phyloP scores from a whole-genome alignment of 2,888 invertebrate genomes.

The Polietes domitor region DNA sequence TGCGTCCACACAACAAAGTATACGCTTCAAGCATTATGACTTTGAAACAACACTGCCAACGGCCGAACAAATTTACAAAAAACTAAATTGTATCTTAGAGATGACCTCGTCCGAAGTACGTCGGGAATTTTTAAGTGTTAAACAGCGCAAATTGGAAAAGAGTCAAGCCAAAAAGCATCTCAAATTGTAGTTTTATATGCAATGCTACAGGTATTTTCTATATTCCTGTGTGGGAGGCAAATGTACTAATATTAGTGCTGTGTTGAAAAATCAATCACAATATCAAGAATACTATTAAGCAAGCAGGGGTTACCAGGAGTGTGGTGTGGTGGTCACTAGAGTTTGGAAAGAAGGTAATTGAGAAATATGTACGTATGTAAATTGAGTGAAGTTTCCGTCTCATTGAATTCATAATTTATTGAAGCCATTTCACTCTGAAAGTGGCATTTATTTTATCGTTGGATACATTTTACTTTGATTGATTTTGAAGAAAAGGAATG shows the following conservation, averaged over 20 bases:
- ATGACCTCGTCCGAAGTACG: conserved; percentile 89
- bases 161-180: conserved; percentile 75
- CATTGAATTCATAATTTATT: no score
- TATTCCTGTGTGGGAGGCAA: conserved; percentile 47
- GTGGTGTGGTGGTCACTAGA: conserved; percentile 9
- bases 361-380: background rate
- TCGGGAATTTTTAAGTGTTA: conserved; percentile 90
- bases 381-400: no score
- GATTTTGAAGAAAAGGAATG: no score
- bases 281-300: conserved; percentile 17
- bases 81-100: conserved; percentile 93
- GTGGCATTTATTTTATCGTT: no score
- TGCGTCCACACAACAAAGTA: conserved; percentile 73
- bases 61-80: conserved; percentile 92
- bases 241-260: conserved; percentile 42
- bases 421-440: no score
- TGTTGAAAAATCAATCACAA: conserved; percentile 34
- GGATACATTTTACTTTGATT: no score
- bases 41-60: conserved; percentile 90
- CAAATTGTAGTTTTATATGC: conserved; percentile 75
- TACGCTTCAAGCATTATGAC: conserved; percentile 90
- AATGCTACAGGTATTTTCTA: conserved; percentile 56
- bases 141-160: conserved; percentile 82
- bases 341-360: background rate
- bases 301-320: background rate